Base-by-base conservation (phyloP, 2,888 invertebrate species). In the Piscicola geometra region DNA sequence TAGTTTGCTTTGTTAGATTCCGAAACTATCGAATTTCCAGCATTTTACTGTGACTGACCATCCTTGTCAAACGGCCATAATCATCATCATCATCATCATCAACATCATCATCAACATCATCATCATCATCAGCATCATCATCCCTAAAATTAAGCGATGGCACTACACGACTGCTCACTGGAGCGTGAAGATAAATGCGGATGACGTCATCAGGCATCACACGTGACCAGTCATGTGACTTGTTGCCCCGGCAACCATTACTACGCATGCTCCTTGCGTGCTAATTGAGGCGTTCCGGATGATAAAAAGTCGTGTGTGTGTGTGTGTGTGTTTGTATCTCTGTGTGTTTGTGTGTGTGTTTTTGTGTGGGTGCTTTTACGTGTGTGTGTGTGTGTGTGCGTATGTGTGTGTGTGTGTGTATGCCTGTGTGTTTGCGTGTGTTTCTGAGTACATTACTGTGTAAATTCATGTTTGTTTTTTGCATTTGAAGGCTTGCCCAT, bases 121-220 rank as follows among this genome's bases (percentile, higher is more conserved):
- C 75, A 32, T 75, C 75, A 12, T 68, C 68, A 1, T 18, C 75
- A 25, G 36, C 75, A 67, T 68, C 50, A 47, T 67, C 50, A 67
- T 47, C 32, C 21, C 41, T 68, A 75, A 33, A 25, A 68, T 67
- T 47, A 36, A 47, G 56, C 32, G 12, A 28, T 73, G 73, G 56
- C 73, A 73, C 73, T 56, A 56, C 25, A 33, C 56, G 56, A 35
- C 33, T 33, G 41, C 33, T 35, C 60, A 73, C n/a, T 60, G 52
- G 64, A 73, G 60, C 73, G 73, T 64, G 64, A 73, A 73, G 73
- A 73, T 73, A 73, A 73, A 56, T 56, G 5, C n/a, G 32, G 28
- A 73, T 73, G 64, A 73, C 73, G 73, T 73, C 73, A 73, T 64
- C 60, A 35, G 28, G 73, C 60, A 25, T 56, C 21, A 56, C 60